Conservation (phyloP, 2,113 vertebrate species). For the Microcebus murinus region DNA sequence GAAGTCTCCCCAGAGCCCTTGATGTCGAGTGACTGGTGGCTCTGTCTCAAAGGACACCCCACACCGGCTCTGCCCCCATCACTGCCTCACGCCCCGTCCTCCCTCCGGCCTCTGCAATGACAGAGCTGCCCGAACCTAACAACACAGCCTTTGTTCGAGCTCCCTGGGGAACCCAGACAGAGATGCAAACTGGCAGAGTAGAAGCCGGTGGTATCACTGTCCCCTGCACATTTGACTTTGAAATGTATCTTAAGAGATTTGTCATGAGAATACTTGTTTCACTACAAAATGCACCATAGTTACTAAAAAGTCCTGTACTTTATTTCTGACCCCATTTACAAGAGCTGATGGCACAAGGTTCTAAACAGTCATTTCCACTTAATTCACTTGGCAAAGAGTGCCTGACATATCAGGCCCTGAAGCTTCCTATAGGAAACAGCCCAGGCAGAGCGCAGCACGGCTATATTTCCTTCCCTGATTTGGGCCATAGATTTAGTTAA, state of each 20-base stretch:
- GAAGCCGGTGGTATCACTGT: fast-evolving
- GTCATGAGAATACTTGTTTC: background rate
- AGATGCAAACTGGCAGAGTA: background rate
- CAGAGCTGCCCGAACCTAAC: background rate
- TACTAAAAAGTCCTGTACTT: background rate
- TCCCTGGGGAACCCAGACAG: background rate
- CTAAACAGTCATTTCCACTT: background rate
- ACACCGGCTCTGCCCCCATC: fast-evolving
- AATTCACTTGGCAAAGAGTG: background rate
- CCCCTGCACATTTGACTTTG: background rate
- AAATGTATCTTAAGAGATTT: background rate
- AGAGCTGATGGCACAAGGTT: background rate
- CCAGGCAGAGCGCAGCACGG: background rate
- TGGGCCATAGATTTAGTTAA: background rate
- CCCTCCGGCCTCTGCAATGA: background rate
- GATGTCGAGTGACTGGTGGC: background rate
- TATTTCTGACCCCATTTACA: background rate
- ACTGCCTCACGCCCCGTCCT: background rate
- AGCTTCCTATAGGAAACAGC: background rate
- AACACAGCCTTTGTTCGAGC: fast-evolving
- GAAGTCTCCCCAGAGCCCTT: background rate
- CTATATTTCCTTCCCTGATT: background rate
- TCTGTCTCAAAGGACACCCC: background rate
- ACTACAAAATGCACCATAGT: background rate
- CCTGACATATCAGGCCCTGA: background rate